Conservation (phyloP, 2,888 invertebrate species). For the Trichacis sp. region DNA sequence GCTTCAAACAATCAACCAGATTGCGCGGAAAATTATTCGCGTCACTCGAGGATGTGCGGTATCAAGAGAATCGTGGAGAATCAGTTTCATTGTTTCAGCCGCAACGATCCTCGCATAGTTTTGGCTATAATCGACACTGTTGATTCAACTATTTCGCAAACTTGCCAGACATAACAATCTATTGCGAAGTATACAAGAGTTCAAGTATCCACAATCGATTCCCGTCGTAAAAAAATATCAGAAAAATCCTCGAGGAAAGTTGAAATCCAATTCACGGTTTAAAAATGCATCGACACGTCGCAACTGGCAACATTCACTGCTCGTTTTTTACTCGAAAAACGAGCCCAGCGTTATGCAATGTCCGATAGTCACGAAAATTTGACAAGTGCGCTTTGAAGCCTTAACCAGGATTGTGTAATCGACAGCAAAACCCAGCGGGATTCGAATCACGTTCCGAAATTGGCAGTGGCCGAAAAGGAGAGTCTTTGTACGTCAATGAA, state of each 20-base stretch:
- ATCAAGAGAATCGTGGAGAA: too few relatives aligned
- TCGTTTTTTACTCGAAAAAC: neutral
- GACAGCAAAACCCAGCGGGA: neutral
- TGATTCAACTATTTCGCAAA: neutral
- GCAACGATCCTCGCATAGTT: neutral
- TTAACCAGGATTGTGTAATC: neutral
- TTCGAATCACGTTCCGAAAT: neutral
- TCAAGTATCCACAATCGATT: too few relatives aligned
- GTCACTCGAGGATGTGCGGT: neutral
- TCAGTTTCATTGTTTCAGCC: neutral
- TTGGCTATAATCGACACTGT: neutral
- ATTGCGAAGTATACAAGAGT: too few relatives aligned
- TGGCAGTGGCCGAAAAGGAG: neutral
- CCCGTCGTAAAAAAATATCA: too few relatives aligned
- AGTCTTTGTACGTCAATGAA: neutral
- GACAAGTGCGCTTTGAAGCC: too few relatives aligned
- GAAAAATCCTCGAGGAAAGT: too few relatives aligned
- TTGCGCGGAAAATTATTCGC: neutral
- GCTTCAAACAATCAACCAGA: neutral
- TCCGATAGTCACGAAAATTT: too few relatives aligned
- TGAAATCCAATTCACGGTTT: too few relatives aligned
- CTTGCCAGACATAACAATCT: neutral
- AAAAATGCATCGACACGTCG: neutral
- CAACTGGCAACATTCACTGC: too few relatives aligned
- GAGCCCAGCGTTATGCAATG: neutral